phyloP scores from a whole-genome alignment of 2,888 invertebrate species.

The Stenotaenia linearis region DNA sequence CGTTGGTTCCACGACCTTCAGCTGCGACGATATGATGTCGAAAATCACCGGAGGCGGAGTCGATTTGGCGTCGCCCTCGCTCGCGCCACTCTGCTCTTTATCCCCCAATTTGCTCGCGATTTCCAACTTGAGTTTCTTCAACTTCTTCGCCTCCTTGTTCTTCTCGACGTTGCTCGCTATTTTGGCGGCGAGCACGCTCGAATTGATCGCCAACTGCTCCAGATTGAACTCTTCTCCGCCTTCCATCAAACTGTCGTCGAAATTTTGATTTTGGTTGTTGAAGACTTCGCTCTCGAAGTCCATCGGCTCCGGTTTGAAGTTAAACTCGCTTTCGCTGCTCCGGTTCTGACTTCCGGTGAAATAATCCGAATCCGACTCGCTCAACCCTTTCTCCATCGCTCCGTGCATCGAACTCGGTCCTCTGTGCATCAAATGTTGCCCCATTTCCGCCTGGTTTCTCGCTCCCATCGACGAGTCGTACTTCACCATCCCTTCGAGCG shows the following conservation, averaged over 20 bases:
- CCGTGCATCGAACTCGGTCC: neutral
- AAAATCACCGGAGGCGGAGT: constrained; percentile 32
- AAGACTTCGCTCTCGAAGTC: constrained; percentile 37
- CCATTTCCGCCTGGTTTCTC: neutral
- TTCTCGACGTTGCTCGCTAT: constrained; percentile 30
- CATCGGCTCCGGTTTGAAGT: constrained; percentile 33
- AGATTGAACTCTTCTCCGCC: constrained; percentile 36
- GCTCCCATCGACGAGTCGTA: neutral
- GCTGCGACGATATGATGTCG: constrained; percentile 33
- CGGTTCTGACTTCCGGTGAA: neutral
- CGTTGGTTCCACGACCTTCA: constrained; percentile 27
- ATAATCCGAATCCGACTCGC: neutral
- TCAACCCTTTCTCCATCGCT: neutral
- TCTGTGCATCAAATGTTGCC: neutral
- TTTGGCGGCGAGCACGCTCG: constrained; percentile 51
- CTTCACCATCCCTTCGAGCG: neutral
- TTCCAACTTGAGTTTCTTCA: constrained; percentile 37
- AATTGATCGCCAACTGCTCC: constrained; percentile 56
- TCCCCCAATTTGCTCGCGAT: constrained; percentile 31
- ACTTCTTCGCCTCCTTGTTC: constrained; percentile 36
- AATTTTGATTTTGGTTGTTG: constrained; percentile 30
- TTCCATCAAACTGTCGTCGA: constrained; percentile 31
- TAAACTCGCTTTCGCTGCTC: constrained; percentile 26
- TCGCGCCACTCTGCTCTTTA: constrained; percentile 31
- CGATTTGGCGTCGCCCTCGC: constrained; percentile 27